Evolutionary conservation across 2,113 vertebrate genomes (phyloP).

Genomic region (Uropsilus gracilis): DNA sequence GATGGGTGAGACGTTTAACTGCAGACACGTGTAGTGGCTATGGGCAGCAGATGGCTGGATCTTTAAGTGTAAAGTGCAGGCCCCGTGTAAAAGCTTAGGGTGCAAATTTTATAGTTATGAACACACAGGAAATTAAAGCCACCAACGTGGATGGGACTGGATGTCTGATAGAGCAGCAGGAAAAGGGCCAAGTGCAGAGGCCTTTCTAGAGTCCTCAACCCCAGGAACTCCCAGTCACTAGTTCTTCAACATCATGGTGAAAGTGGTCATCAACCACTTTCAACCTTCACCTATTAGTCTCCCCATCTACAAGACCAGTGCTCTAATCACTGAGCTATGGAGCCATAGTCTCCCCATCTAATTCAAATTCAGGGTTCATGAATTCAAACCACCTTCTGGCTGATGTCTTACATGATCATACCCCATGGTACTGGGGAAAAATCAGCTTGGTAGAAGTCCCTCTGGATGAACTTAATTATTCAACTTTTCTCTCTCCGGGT

Average conservation of each 20-base stretch:
- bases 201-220: background rate
- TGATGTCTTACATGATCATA: background rate
- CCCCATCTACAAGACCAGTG: too few relatives aligned
- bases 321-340: too few relatives aligned
- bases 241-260: background rate
- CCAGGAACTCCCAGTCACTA: background rate
- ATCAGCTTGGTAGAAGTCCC: background rate
- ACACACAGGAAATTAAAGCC: background rate
- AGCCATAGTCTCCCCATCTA: background rate
- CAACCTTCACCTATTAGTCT: background rate
- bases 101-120: background rate
- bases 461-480: background rate
- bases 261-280: background rate
- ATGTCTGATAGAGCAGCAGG: background rate
- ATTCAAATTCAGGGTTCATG: background rate
- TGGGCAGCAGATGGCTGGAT: background rate
- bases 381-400: background rate
- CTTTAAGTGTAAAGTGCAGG: background rate
- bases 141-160: background rate
- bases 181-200: background rate
- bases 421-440: background rate
- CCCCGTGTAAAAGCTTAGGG: background rate
- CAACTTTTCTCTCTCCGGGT: background rate
- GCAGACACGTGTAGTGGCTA: background rate
- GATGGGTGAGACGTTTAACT: background rate